Base-by-base conservation (phyloP, 1,140 invertebrate species). In the Diploscapter pachys region DNA sequence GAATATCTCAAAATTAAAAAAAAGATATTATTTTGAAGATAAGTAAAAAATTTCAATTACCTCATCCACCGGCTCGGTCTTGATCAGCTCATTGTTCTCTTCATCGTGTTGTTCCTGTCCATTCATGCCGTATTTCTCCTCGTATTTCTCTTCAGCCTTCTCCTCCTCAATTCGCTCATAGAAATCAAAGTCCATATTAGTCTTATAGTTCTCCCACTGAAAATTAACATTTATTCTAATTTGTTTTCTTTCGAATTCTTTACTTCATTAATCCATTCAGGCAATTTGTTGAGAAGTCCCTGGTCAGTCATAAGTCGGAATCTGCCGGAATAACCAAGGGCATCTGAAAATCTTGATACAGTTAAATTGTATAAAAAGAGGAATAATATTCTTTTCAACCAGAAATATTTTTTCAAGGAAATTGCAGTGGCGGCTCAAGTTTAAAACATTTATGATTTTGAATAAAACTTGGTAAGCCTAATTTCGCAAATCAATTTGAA, bases 241-340 rank as follows among this genome's bases (percentile, higher is more conserved):
- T 31, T 31, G 31, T 31, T 31, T 31, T 31, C 31, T 31, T 31
- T 31, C 31, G 31, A 31, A 31, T 31, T 31, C 31, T 31, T 59
- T 59, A 59, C 57, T n/a, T 74, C 63, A 53, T 63, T 56, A 52
- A 74, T 57, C 73, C 73, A 74, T 4, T 57, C 55, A 4, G 54
- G 54, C 56, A 74, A 54, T 51, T 66, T 65, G 4, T 53, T 53
- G 9, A 54, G 62, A 0, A 74, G 52, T 55, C 64, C 63, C 5
- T 49, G 64, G 50, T 74, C 73, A 3, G 73, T 64, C 5, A 74
- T 64, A 3, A 74, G 66, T 5, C 73, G 73, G 73, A 74, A 74
- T 8, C 73, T 55, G 4, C 73, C 73, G 52, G 63, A 68, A 54
- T 65, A 65, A 2, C 73, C 73, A 9, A 74, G 4, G 9, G 62